These are phyloP conservation scores for Cyphomyrus plagiostoma DNA, from an alignment of 2,113 vertebrate species.

Conservation along the genomic window DNA sequence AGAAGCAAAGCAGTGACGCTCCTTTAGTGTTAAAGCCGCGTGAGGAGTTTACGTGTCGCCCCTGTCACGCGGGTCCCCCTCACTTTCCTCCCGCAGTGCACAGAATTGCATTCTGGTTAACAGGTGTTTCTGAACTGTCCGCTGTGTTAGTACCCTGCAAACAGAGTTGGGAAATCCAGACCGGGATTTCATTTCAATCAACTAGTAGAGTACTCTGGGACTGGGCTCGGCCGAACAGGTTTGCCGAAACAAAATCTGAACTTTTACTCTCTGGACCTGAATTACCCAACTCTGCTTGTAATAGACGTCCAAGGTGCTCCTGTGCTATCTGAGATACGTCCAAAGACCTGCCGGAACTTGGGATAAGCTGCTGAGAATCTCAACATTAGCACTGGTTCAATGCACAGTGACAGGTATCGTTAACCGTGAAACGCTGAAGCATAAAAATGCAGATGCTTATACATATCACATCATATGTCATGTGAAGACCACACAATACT, in stretches of 20 bases:
- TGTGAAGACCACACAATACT: neutral
- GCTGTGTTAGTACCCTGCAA: neutral
- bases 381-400: neutral
- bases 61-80: neutral
- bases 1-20: neutral
- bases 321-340: neutral
- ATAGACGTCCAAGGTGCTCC: neutral
- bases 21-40: neutral
- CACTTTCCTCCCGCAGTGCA: neutral
- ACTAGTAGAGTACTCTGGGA: too few species aligned
- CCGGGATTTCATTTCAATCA: too few species aligned
- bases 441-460: neutral
- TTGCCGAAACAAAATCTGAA: too few species aligned
- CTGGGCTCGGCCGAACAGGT: too few species aligned
- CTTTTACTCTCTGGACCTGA: too few species aligned
- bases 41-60: neutral
- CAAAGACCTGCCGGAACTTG: neutral
- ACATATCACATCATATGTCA: neutral
- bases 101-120: neutral
- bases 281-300: neutral
- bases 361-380: neutral
- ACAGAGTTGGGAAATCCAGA: too few species aligned
- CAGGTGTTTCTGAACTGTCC: neutral
- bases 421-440: neutral
- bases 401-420: neutral